Evolutionary conservation across 2,888 invertebrate genomes (phyloP).

Genomic region (Cephus nigrinus): DNA sequence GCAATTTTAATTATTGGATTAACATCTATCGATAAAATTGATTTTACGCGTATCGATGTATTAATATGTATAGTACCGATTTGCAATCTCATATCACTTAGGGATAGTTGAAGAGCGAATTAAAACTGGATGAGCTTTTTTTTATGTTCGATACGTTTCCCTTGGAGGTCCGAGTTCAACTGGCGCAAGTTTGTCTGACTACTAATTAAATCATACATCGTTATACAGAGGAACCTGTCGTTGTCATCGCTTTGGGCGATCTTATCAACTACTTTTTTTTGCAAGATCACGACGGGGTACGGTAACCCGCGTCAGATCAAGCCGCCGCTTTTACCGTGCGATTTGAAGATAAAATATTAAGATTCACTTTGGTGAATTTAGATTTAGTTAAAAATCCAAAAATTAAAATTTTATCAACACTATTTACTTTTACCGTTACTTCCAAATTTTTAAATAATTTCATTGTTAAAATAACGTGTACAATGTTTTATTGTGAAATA

Average conservation of each 20-base stretch:
- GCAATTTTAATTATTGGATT: background rate
- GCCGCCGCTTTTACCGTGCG: background rate
- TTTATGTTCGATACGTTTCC: background rate
- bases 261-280: background rate
- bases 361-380: background rate
- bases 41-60: background rate
- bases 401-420: no score
- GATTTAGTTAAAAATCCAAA: background rate
- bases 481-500: conserved; percentile 16
- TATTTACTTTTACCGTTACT: no score
- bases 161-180: background rate
- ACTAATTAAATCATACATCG: background rate
- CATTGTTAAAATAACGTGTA: background rate
- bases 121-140: background rate
- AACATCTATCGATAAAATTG: background rate
- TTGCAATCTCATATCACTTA: background rate
- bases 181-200: background rate
- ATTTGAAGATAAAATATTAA: background rate
- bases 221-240: background rate
- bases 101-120: background rate
- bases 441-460: background rate
- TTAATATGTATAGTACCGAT: background rate
- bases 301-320: background rate
- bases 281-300: background rate
- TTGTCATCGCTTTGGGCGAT: background rate